A percentile compares a stretch with the other conserved stretches of the same genome.
Conservation (phyloP, 2,113 vertebrate species). For the Apus apus region DNA sequence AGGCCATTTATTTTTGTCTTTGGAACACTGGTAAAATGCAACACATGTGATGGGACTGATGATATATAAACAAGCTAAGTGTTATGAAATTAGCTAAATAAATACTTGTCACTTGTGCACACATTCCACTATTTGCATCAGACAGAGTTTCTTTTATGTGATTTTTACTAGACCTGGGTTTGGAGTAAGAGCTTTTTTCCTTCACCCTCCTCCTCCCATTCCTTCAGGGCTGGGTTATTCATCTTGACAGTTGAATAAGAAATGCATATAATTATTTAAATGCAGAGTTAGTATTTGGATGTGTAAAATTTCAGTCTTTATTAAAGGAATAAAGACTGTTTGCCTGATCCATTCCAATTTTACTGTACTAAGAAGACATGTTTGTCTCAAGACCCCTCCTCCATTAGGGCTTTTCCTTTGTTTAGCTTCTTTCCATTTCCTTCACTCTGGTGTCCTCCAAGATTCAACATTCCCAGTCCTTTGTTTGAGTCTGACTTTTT, state of each 20-base stretch:
- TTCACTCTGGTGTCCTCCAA: not conserved
- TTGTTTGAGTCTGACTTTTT: not conserved
- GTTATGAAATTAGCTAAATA: constrained; percentile 65
- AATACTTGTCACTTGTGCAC: constrained; percentile 54
- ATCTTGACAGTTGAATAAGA: not conserved
- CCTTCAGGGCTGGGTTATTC: not conserved
- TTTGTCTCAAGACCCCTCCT: not conserved
- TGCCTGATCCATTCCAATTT: not conserved
- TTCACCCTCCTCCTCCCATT: not conserved
- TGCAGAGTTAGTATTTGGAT: not conserved
- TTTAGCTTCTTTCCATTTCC: constrained; percentile 11
- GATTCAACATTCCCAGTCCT: not conserved
- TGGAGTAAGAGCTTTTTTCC: not conserved
- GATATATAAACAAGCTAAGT: constrained; percentile 71
- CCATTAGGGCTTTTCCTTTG: not conserved
- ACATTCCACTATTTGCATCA: constrained; percentile 19
- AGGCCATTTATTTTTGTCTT: constrained; percentile 74
- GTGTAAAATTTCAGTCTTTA: not conserved
- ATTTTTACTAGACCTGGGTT: constrained; percentile 42
- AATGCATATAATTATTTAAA: constrained; percentile 4
- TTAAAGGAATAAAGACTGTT: not conserved
- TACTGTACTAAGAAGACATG: not conserved
- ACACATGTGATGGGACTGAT: constrained; percentile 73
- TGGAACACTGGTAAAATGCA: constrained; percentile 71
- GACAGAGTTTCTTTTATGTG: not conserved